Base-by-base conservation (phyloP, 92 coral and sea anemone species). In the Actinostola sp. region DNA sequence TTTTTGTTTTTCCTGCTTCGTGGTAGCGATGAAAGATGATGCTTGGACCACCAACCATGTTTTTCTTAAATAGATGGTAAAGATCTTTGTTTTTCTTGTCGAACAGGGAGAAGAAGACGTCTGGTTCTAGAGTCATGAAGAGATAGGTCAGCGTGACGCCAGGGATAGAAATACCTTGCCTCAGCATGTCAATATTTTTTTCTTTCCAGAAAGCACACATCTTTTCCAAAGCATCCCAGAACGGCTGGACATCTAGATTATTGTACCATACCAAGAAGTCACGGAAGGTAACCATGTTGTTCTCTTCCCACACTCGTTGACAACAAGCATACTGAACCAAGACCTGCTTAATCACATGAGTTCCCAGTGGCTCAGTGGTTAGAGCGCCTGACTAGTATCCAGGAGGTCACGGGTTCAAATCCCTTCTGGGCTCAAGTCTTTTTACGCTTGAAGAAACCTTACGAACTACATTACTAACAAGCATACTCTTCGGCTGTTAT, bases 81-180 rank as follows among this genome's bases (percentile, higher is more conserved):
- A 83, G 51, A 25, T 78, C 84, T 23, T 76, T 83, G 42, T 84
- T 66, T 34, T 71, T 65, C 17, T 77, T n/a, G 23, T 35, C 46
- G 21, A 62, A 62, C 42, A 79, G 44, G 8, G 88, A 70, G 57
- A 42, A 26, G 35, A 19, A 61, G 42, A 58, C 53, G 16, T 32
- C 70, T 19, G 45, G 54, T 17, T 64, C 71, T 29, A 83, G 63
- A 17, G 72, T 71, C 58, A 61, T 61, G 32, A 78, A 78, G 53
- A 78, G 73, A 31, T 68, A 78, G 53, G 57, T 78, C 51, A 75
- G 61, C 0, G 81, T 75, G 11, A 75, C 61, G 1, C 70, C 78
- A 24, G 78, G 78, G 29, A 72, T 63, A 25, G 71, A 39, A 19
- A 55, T 54, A 6, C 74, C 66, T 27, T 58, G 55, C 20, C 61